These are phyloP conservation scores for Limnephilus rhombicus DNA, from an alignment of 2,888 invertebrate genomes.

Conservation along the genomic window DNA sequence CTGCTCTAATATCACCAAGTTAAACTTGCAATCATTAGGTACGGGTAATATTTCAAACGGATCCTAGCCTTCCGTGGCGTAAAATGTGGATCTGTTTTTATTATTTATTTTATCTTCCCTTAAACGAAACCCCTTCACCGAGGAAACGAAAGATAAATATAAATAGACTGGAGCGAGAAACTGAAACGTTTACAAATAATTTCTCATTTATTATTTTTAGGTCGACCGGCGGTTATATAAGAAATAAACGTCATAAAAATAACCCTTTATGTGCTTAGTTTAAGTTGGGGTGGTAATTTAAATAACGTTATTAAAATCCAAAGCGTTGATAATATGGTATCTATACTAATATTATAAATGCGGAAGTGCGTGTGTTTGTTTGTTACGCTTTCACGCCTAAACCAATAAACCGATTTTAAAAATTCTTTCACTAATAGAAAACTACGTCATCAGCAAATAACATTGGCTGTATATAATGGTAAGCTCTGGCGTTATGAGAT, in stretches of 20 bases:
- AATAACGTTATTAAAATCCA: neutral
- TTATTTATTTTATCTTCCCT: neutral
- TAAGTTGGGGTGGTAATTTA: neutral
- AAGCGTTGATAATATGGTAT: neutral
- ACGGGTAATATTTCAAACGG: slow-evolving; percentile 1
- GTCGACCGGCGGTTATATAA: neutral
- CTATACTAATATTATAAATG: too few relatives aligned
- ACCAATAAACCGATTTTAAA: too few relatives aligned
- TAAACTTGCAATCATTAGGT: neutral
- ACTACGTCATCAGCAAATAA: too few relatives aligned
- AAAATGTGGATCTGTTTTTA: neutral
- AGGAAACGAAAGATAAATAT: neutral
- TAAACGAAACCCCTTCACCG: neutral
- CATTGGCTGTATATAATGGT: too few relatives aligned
- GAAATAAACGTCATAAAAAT: neutral
- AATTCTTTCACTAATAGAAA: too few relatives aligned
- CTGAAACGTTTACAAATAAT: neutral
- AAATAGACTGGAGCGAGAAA: neutral
- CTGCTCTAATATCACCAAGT: neutral
- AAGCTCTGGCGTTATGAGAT: too few relatives aligned
- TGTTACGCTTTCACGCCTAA: too few relatives aligned
- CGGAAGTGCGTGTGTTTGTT: too few relatives aligned
- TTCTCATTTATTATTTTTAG: neutral
- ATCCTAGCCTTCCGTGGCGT: neutral
- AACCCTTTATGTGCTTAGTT: neutral